A percentile compares a stretch with the other conserved stretches of the same genome.
Evolutionary conservation across 2,888 invertebrate genomes (phyloP).

Genomic region (Epirrhoe alternata): DNA sequence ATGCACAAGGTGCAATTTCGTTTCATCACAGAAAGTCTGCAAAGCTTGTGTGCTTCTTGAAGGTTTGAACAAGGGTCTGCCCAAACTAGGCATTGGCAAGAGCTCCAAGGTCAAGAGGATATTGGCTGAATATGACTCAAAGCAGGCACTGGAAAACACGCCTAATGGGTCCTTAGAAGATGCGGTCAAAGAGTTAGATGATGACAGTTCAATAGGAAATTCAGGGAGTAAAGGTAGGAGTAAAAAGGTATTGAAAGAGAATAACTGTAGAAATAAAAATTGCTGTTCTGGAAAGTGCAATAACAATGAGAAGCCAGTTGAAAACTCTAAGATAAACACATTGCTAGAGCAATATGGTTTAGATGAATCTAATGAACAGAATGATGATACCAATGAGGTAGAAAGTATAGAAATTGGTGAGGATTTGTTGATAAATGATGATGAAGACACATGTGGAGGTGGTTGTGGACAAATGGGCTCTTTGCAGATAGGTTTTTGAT

Average conservation of each 20-base stretch:
- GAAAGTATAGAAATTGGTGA: conserved; percentile 40
- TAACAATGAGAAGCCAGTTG: conserved; percentile 45
- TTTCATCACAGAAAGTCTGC: conserved; percentile 96
- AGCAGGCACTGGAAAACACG: conserved; percentile 52
- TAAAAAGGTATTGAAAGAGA: conserved; percentile 29
- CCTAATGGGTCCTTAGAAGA: conserved; percentile 45
- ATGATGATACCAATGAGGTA: conserved; percentile 29
- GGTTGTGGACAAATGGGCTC: conserved; percentile 67
- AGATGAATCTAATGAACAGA: conserved; percentile 40
- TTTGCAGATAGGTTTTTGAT: conserved; percentile 66
- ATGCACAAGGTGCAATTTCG: conserved; percentile 95
- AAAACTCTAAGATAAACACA: conserved; percentile 60
- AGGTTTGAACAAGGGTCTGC: conserved; percentile 96
- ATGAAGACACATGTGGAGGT: conserved; percentile 69
- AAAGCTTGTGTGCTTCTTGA: conserved; percentile 98
- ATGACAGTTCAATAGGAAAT: conserved; percentile 46
- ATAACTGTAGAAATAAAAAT: conserved; percentile 43
- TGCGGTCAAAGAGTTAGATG: conserved; percentile 59
- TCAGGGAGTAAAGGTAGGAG: conserved; percentile 43
- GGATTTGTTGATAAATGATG: conserved; percentile 53
- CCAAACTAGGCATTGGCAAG: conserved; percentile 95
- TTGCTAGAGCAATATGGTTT: conserved; percentile 64
- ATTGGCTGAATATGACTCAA: conserved; percentile 81
- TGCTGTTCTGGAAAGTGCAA: conserved; percentile 57
- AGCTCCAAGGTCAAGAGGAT: conserved; percentile 91